These are phyloP conservation scores for Archaeoteleia sp. DNA, from an alignment of 2,888 invertebrate genomes.

Conservation along the genomic window DNA sequence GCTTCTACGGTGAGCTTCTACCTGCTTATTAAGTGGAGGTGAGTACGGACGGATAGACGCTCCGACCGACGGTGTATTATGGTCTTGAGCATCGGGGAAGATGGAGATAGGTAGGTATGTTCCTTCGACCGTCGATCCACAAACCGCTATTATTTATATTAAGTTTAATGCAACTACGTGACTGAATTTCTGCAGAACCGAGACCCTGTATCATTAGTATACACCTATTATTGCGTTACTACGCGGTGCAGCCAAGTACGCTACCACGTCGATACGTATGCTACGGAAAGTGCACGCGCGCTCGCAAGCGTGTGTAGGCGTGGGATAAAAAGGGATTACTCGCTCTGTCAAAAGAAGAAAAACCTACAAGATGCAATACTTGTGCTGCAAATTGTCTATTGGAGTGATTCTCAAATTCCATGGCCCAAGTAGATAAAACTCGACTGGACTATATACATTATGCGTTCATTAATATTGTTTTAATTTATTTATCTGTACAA, in stretches of 20 bases:
- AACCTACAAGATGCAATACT: conserved; percentile 2
- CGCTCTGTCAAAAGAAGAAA: conserved; percentile 7
- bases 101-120: conserved; percentile 72
- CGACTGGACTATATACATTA: too few relatives aligned
- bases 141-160: conserved; percentile 76
- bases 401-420: conserved; percentile 43
- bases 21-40: conserved; percentile 74
- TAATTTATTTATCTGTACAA: too few relatives aligned
- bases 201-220: conserved; percentile 74
- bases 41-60: conserved; percentile 59
- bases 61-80: conserved; percentile 67
- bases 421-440: too few relatives aligned
- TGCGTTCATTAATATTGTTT: too few relatives aligned
- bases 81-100: conserved; percentile 65
- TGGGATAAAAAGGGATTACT: conserved; percentile 41
- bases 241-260: conserved; percentile 55
- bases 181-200: conserved; percentile 70
- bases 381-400: conserved; percentile 31
- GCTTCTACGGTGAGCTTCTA: conserved; percentile 68
- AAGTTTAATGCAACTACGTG: conserved; percentile 76
- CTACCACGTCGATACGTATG: conserved; percentile 33
- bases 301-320: conserved; percentile 35
- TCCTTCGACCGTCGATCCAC: conserved; percentile 59
- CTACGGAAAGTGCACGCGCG: conserved; percentile 32
- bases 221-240: conserved; percentile 75